phyloP scores from a whole-genome alignment of 1,140 invertebrate species.

The Drosophila obscura region DNA sequence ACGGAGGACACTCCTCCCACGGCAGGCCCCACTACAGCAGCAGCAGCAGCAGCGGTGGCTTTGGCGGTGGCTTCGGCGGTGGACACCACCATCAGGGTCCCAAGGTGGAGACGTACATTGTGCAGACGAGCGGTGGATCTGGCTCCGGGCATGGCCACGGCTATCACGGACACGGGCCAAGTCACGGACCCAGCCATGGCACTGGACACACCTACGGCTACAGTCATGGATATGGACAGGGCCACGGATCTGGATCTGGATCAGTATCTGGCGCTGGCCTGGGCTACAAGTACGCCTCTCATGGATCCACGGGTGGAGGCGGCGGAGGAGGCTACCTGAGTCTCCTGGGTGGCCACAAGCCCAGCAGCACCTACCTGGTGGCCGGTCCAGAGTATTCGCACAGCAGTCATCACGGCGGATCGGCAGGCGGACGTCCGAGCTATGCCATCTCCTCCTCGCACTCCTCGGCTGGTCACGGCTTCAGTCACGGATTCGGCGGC shows the following conservation, averaged over 20 bases:
- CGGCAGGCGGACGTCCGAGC: not conserved
- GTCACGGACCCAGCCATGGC: slow-evolving; percentile 11
- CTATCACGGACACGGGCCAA: slow-evolving; percentile 12
- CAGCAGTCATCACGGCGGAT: slow-evolving; percentile 1
- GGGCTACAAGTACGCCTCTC: slow-evolving; percentile 34
- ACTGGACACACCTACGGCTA: slow-evolving; percentile 4
- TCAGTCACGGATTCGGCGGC: slow-evolving; percentile 10
- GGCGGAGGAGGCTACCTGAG: slow-evolving; percentile 17
- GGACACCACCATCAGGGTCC: slow-evolving; percentile 33
- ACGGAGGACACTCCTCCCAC: slow-evolving; percentile 25
- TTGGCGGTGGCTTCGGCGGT: not conserved
- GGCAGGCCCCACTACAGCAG: slow-evolving; percentile 24
- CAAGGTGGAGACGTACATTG: slow-evolving; percentile 72
- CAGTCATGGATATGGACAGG: slow-evolving; percentile 4
- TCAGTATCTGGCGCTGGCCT: slow-evolving; percentile 18
- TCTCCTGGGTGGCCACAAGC: slow-evolving; percentile 47
- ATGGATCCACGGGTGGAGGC: not conserved
- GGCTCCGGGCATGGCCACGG: slow-evolving; percentile 9
- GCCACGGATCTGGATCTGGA: slow-evolving; percentile 13
- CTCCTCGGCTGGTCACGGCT: slow-evolving; percentile 7
- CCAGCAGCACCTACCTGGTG: slow-evolving; percentile 50
- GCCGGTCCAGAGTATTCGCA: slow-evolving; percentile 40
- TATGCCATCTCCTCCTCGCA: too few species aligned
- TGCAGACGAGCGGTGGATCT: slow-evolving; percentile 46
- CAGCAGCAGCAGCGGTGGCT: slow-evolving; percentile 2